Base-by-base conservation (phyloP, 2,113 vertebrate genomes). In the Otus sunia region DNA sequence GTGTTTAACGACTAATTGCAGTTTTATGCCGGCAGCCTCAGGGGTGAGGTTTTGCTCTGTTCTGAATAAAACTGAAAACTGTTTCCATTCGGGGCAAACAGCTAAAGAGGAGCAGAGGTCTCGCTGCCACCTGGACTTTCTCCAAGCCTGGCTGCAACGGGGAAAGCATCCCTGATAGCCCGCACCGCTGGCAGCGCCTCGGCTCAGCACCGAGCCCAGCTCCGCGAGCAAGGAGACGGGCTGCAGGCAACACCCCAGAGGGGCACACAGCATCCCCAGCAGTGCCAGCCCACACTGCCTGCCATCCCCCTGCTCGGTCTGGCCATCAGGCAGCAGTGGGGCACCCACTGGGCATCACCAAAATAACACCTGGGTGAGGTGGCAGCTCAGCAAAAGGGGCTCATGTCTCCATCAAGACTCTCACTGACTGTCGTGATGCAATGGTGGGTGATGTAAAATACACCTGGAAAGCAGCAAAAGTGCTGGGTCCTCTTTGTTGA, bases 211-310 rank as follows among this genome's bases (percentile, higher is more conserved):
- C 7, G 0, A 59, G 22, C 36, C 34, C 49, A 26, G 77, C 68
- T 10, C 59, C 45, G 1, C 2, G 3, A 37, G 27, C 37, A 41
- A 36, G 49, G 32, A 13, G 43, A 25, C 0, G 1, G 7, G 21
- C 16, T 49, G 41, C 12, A n/a, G 34, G 9, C 23, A 45, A 10
- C 37, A 7, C 6, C 0, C 4, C 47, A 27, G 0, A 1, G n/a
- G 12, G 20, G 12, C 9, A 49, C 19, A 4, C 0, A 2, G 56
- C 56, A 49, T 22, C 20, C 2, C n/a, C 4, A 0, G 13, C 32
- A 2, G 0, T 2, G 1, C 47, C 21, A 5, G 17, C 20, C 20
- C 20, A 4, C 1, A 12, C 49, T 39, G 29, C 56, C 26, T 2
- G 2, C 32, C 64, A 27, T 32, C 47, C 37, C 53, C 25, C 62